Conservation (phyloP, 2,113 vertebrate genomes). For the Haliaeetus leucogaster region DNA sequence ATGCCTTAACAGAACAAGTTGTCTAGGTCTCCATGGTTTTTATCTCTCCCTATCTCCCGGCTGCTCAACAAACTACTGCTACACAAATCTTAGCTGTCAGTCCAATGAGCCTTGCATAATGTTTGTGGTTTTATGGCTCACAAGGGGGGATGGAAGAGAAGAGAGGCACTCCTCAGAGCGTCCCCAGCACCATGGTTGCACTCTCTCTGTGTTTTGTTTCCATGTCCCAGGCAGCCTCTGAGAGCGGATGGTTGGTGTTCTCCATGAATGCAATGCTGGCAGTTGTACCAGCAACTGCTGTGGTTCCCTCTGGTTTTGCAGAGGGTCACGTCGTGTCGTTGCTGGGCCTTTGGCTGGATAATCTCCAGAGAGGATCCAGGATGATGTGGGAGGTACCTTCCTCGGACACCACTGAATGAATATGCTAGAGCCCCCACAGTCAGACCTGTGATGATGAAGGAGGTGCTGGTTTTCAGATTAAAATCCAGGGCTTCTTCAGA, state of each 20-base stretch:
- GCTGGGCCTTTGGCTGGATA: background rate
- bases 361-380: background rate
- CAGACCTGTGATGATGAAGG: background rate
- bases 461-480: background rate
- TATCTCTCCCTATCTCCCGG: background rate
- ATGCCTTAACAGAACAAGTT: background rate
- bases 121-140: background rate
- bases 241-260: background rate
- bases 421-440: background rate
- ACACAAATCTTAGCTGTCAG: conserved; percentile 5
- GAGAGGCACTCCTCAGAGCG: background rate
- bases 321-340: background rate
- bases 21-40: background rate
- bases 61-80: background rate
- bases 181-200: background rate
- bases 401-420: background rate
- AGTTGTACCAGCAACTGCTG: background rate
- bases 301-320: background rate
- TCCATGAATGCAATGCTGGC: background rate
- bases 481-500: background rate
- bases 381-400: background rate
- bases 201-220: background rate
- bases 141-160: background rate
- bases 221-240: background rate
- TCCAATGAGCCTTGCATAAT: background rate